Percentiles rank a stretch among this genome's conserved stretches.
Conservation (phyloP, 2,888 invertebrate species). For the Ennomos fuscantarius region DNA sequence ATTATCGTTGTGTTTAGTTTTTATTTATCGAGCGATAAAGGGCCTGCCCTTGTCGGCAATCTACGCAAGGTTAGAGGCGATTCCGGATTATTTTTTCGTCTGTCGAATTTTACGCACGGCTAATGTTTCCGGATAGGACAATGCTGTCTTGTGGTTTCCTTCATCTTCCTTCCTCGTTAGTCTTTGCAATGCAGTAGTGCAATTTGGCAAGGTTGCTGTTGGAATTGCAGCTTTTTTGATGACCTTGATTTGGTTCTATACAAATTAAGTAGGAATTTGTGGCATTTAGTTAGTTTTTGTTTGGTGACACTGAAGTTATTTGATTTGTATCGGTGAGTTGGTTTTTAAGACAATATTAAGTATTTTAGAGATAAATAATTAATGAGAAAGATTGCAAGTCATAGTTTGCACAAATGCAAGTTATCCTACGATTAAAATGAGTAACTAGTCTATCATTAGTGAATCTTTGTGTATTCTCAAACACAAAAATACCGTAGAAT, state of each 20-base stretch:
- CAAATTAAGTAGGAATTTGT: slow-evolving; percentile 17
- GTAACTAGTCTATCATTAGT: neutral
- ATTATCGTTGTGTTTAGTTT: slow-evolving; percentile 65
- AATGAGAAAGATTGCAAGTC: too few relatives aligned
- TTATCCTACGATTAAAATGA: neutral
- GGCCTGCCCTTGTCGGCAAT: slow-evolving; percentile 69
- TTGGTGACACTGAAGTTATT: slow-evolving; percentile 5
- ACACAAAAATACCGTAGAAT: too few relatives aligned
- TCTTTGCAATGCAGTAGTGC: slow-evolving; percentile 52
- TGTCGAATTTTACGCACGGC: slow-evolving; percentile 63
- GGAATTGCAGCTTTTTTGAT: slow-evolving; percentile 33
- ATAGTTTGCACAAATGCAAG: neutral
- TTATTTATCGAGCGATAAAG: slow-evolving; percentile 73
- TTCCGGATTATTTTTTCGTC: slow-evolving; percentile 67
- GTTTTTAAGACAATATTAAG: too few relatives aligned
- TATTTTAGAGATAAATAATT: too few relatives aligned
- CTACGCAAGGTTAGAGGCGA: slow-evolving; percentile 56
- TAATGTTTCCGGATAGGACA: slow-evolving; percentile 59
- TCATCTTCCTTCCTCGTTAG: slow-evolving; percentile 68
- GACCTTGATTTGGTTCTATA: slow-evolving; percentile 31
- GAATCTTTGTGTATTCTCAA: too few relatives aligned
- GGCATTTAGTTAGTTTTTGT: slow-evolving; percentile 23
- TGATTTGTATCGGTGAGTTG: too few relatives aligned
- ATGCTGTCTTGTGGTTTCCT: slow-evolving; percentile 18
- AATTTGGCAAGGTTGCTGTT: slow-evolving; percentile 48